phyloP scores from a whole-genome alignment of 2,888 invertebrate genomes.

The Agrotis clavis region DNA sequence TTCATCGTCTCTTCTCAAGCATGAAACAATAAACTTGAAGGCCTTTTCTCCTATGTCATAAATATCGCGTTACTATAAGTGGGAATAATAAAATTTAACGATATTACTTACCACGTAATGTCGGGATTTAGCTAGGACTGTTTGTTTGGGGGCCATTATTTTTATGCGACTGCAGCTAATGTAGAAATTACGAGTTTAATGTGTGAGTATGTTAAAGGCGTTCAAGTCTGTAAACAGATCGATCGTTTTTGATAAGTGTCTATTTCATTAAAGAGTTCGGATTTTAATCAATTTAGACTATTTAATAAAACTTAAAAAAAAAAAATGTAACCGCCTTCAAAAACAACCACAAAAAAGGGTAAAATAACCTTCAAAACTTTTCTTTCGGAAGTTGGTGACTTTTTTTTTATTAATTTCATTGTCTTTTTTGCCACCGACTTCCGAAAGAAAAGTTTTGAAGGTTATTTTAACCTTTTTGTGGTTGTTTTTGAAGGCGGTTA shows the following conservation, averaged over 20 bases:
- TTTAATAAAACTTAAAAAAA: too few relatives aligned
- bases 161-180: constrained; percentile 41
- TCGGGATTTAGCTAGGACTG: constrained; percentile 67
- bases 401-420: too few relatives aligned
- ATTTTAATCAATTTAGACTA: background rate
- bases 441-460: too few relatives aligned
- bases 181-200: constrained; percentile 22
- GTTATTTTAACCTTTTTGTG: too few relatives aligned
- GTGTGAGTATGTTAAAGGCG: background rate
- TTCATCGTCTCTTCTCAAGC: constrained; percentile 81
- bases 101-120: constrained; percentile 78
- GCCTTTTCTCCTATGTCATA: constrained; percentile 81
- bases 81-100: constrained; percentile 84
- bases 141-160: constrained; percentile 41
- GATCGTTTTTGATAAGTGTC: constrained; percentile 2
- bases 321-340: too few relatives aligned
- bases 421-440: too few relatives aligned
- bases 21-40: constrained; percentile 85
- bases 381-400: too few relatives aligned
- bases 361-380: too few relatives aligned
- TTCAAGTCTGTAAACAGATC: background rate
- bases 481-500: too few relatives aligned
- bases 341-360: too few relatives aligned
- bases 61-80: constrained; percentile 88
- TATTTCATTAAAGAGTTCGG: background rate